phyloP scores from a whole-genome alignment of 2,888 invertebrate genomes.

The Limenitis camilla region DNA sequence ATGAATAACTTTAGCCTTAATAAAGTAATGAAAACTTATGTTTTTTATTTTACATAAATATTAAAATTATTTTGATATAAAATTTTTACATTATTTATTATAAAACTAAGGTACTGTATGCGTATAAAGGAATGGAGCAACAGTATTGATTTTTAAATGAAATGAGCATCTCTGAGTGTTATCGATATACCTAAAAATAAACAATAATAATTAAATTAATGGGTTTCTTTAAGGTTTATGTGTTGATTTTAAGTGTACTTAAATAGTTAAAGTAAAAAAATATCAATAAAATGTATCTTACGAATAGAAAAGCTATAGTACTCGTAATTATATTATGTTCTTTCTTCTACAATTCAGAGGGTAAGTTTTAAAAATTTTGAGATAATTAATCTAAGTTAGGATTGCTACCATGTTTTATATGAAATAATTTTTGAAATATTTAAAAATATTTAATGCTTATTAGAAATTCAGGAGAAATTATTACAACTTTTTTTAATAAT shows the following conservation, averaged over 20 bases:
- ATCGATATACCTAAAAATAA: constrained; percentile 31
- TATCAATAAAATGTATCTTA: background rate
- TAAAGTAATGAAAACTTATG: background rate
- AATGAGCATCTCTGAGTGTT: constrained; percentile 25
- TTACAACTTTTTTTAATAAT: no score
- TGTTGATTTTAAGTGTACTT: constrained; percentile 14
- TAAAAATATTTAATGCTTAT: no score
- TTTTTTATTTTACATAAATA: background rate
- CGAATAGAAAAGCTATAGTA: background rate
- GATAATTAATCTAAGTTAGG: no score
- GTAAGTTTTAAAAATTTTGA: constrained; percentile 23
- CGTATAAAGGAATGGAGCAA: constrained; percentile 26
- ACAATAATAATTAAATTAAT: constrained; percentile 22
- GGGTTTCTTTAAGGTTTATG: constrained; percentile 13
- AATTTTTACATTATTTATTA: no score
- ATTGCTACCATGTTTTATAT: no score
- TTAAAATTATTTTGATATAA: background rate
- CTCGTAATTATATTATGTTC: background rate
- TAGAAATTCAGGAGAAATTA: no score
- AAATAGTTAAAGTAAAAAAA: background rate
- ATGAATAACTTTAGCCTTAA: no score
- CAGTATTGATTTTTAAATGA: constrained; percentile 35
- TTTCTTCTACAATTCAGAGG: constrained; percentile 31
- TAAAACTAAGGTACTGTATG: background rate
- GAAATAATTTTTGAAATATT: no score